These are phyloP conservation scores for Urocitellus parryii DNA, from an alignment of 2,113 vertebrate genomes.

Conservation along the genomic window DNA sequence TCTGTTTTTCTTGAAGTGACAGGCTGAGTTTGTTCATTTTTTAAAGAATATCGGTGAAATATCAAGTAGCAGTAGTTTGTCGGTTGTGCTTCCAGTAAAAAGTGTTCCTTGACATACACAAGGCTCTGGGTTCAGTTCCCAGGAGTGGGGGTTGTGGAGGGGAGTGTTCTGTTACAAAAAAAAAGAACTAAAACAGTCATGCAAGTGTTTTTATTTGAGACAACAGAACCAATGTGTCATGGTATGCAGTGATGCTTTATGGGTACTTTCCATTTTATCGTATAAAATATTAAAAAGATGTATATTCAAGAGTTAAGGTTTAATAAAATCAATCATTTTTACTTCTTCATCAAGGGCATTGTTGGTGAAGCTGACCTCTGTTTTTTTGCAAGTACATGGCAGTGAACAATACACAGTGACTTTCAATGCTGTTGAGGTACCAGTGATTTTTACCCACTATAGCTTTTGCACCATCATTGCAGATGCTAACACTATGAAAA, in stretches of 20 bases:
- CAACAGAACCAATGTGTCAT: not conserved
- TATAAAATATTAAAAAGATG: not conserved
- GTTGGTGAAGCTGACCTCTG: not conserved
- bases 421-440: not conserved
- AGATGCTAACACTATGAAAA: not conserved
- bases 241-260: not conserved
- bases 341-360: slow-evolving; percentile 1
- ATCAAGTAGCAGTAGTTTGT: slow-evolving; percentile 38
- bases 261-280: slow-evolving; percentile 34
- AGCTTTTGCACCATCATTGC: not conserved
- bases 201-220: not conserved
- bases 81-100: slow-evolving; percentile 23
- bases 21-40: not conserved
- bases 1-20: slow-evolving; percentile 40
- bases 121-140: too few relatives aligned
- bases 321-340: slow-evolving; percentile 40
- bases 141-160: too few relatives aligned
- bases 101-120: not conserved
- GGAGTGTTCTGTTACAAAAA: not conserved
- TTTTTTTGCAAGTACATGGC: not conserved
- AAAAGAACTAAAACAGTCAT: not conserved
- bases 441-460: not conserved
- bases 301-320: not conserved
- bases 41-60: slow-evolving; percentile 48
- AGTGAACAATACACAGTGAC: not conserved